Conservation (phyloP, 2,113 vertebrate species). For the Anarhynchus alexandrinus region DNA sequence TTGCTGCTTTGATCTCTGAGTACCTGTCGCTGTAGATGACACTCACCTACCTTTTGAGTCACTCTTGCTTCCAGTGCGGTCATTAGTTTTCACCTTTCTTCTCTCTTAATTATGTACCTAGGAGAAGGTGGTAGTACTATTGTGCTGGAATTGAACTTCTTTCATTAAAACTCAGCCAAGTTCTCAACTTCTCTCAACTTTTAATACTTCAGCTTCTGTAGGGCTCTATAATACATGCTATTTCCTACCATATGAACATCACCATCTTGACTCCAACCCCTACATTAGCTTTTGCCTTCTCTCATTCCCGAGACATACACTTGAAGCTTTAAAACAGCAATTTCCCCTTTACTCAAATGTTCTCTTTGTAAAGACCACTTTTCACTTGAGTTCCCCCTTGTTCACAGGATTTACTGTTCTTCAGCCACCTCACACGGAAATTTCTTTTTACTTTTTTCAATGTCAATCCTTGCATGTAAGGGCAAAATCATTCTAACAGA, state of each 20-base stretch:
- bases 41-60: background rate
- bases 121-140: background rate
- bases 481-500: background rate
- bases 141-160: background rate
- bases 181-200: background rate
- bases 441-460: background rate
- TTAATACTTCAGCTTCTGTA: background rate
- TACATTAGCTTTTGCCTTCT: background rate
- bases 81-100: background rate
- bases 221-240: background rate
- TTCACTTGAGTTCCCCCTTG: background rate
- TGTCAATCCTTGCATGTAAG: background rate
- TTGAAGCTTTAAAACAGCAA: background rate
- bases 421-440: background rate
- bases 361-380: background rate
- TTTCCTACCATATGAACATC: background rate
- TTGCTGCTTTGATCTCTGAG: background rate
- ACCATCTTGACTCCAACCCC: background rate
- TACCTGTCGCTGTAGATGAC: background rate
- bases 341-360: background rate
- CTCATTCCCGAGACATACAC: fast-evolving
- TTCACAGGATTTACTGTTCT: background rate
- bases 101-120: background rate
- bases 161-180: background rate
- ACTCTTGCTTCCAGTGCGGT: no score